Conservation (phyloP, 2,797 vertebrate genomes). For the Nyctibius grandis region DNA sequence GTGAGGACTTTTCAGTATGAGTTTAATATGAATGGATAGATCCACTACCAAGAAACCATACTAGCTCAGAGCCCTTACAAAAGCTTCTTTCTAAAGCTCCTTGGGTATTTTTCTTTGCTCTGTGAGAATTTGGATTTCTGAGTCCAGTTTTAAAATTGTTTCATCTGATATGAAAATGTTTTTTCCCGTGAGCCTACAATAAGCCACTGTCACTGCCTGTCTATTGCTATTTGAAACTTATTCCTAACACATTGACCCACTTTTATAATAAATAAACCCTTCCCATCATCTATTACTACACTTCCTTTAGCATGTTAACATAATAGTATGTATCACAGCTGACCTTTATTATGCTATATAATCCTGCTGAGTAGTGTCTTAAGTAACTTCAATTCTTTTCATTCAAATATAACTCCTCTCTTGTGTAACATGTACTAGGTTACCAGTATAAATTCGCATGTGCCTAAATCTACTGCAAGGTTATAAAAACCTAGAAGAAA, state of each 20-base stretch:
- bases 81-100: not conserved
- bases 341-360: slow-evolving; percentile 27
- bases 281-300: not conserved
- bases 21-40: not conserved
- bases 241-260: not conserved
- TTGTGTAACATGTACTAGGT: not conserved
- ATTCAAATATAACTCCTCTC: not conserved
- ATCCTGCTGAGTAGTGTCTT: slow-evolving; percentile 1
- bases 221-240: not conserved
- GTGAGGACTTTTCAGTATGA: not conserved
- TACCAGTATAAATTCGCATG: not conserved
- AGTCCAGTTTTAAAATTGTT: slow-evolving; percentile 8
- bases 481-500: not conserved
- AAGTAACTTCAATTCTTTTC: not conserved
- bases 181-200: not conserved
- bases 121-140: slow-evolving; percentile 27
- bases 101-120: slow-evolving; percentile 20
- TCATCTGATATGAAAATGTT: not conserved
- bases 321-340: not conserved
- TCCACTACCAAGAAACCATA: not conserved
- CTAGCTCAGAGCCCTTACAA: not conserved
- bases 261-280: not conserved
- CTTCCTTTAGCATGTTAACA: not conserved
- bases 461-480: not conserved
- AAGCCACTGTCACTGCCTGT: not conserved